phyloP scores from a whole-genome alignment of 2,888 invertebrate species.

The Drosophila koepferae region DNA sequence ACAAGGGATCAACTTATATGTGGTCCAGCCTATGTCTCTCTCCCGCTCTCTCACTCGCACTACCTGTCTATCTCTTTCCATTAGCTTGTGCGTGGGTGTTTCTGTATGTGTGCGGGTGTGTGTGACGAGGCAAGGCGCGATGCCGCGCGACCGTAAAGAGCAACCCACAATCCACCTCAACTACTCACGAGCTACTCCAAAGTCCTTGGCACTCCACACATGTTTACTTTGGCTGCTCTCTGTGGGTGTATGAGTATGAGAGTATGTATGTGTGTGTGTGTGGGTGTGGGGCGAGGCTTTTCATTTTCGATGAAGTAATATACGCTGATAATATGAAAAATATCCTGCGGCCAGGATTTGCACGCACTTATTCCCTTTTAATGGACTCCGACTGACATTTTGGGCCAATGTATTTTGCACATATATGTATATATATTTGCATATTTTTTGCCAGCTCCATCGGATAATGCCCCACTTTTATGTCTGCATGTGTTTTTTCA shows the following conservation, averaged over 20 bases:
- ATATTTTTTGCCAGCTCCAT: conserved; percentile 32
- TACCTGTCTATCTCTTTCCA: not conserved
- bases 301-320: conserved; percentile 75
- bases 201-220: conserved; percentile 43
- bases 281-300: conserved; percentile 45
- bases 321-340: conserved; percentile 79
- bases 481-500: not conserved
- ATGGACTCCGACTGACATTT: conserved; percentile 62
- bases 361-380: conserved; percentile 81
- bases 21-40: conserved; percentile 35
- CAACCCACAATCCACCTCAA: conserved; percentile 45
- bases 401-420: conserved; percentile 17
- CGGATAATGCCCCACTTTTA: conserved; percentile 30
- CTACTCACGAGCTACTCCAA: conserved; percentile 27
- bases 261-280: not conserved
- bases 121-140: conserved; percentile 41
- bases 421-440: conserved; percentile 28
- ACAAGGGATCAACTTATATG: conserved; percentile 70
- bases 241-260: not conserved
- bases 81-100: conserved; percentile 22
- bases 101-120: conserved; percentile 4
- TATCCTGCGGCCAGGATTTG: conserved; percentile 74
- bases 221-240: conserved; percentile 55
- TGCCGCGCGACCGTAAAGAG: conserved; percentile 42
- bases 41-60: not conserved